Evolutionary conservation across 2,113 vertebrate species (phyloP).

Genomic region (Corythaixoides concolor): DNA sequence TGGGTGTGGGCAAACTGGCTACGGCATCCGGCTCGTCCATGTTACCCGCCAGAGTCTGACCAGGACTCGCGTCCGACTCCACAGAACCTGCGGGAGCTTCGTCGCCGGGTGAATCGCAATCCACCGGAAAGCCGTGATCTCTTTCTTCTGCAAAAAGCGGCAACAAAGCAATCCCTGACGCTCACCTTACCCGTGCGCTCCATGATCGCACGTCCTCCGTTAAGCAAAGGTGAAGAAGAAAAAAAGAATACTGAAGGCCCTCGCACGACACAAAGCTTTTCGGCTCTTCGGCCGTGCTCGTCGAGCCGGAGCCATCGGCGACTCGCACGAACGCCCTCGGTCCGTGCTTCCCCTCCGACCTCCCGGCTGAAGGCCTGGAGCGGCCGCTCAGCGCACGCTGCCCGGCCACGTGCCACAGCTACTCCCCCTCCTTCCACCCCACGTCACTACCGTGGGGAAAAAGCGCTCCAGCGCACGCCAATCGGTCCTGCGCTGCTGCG

Average conservation of each 20-base stretch:
- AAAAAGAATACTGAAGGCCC: neutral
- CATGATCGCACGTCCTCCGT: rapidly evolving
- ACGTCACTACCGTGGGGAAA: rapidly evolving
- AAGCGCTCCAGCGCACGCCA: rapidly evolving
- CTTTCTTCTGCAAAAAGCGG: slow-evolving; percentile 74
- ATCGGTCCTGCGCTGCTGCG: rapidly evolving
- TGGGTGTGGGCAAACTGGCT: slow-evolving; percentile 83
- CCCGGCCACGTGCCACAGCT: rapidly evolving
- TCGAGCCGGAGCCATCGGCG: rapidly evolving
- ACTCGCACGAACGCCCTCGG: rapidly evolving
- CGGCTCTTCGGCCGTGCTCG: rapidly evolving
- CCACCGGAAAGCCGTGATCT: slow-evolving; percentile 84
- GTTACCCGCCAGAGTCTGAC: slow-evolving; percentile 29
- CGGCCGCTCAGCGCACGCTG: rapidly evolving
- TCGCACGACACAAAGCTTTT: neutral
- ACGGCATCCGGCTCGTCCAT: slow-evolving; percentile 82
- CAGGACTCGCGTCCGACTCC: slow-evolving; percentile 78
- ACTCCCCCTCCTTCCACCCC: neutral
- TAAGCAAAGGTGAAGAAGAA: neutral
- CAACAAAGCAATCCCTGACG: neutral
- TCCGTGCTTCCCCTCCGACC: rapidly evolving
- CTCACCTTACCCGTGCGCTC: neutral
- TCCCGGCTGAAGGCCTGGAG: neutral
- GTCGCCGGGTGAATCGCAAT: neutral
- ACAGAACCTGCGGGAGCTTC: slow-evolving; percentile 24